A percentile compares a stretch with the other conserved stretches of the same genome.
phyloP scores from a whole-genome alignment of 1,140 invertebrate species.

The Cyclargus thomasi region DNA sequence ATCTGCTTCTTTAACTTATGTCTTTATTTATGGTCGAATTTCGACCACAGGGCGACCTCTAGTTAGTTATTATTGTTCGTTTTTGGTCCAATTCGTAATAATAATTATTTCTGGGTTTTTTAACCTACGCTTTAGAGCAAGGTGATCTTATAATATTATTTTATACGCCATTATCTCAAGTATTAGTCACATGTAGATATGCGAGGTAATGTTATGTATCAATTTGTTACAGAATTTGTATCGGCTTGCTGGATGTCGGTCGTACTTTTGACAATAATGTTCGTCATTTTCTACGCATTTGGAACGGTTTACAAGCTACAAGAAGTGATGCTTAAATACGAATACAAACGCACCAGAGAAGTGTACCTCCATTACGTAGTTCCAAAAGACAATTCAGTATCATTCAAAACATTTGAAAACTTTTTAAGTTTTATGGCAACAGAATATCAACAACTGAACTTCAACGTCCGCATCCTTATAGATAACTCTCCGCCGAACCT shows the following conservation, averaged over 20 bases:
- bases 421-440: slow-evolving; percentile 49
- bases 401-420: slow-evolving; percentile 41
- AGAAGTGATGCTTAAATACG: slow-evolving; percentile 41
- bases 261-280: slow-evolving; percentile 50
- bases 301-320: slow-evolving; percentile 44
- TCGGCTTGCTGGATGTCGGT: slow-evolving; percentile 60
- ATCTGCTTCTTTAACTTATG: too few species aligned
- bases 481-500: slow-evolving; percentile 41
- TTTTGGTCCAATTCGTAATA: not conserved
- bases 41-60: too few species aligned
- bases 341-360: slow-evolving; percentile 40
- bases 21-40: too few species aligned
- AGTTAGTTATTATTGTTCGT: too few species aligned
- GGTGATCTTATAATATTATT: not conserved
- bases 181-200: not conserved
- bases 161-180: not conserved
- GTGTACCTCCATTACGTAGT: slow-evolving; percentile 53
- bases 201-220: slow-evolving; percentile 13
- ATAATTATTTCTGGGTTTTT: not conserved
- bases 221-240: slow-evolving; percentile 51
- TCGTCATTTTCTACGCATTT: slow-evolving; percentile 50
- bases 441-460: slow-evolving; percentile 43
- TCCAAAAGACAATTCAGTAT: slow-evolving; percentile 31
- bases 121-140: not conserved
- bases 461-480: slow-evolving; percentile 49